Percentiles rank a stretch among this genome's conserved stretches.
phyloP scores from a whole-genome alignment of 2,797 vertebrate genomes.

The Phaenicophaeus curvirostris region DNA sequence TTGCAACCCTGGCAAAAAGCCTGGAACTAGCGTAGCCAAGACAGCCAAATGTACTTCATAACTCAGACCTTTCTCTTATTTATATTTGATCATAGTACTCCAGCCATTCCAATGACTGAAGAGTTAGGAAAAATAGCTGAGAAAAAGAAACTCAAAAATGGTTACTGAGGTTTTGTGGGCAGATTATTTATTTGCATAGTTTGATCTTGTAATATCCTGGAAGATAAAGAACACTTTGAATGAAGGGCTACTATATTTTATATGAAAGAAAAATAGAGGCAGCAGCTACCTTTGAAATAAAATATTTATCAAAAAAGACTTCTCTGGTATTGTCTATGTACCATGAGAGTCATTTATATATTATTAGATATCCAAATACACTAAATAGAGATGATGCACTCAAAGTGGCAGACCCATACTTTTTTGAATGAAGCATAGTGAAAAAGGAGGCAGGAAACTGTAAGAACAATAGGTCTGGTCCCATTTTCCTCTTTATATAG shows the following conservation, averaged over 20 bases:
- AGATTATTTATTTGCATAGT: background rate
- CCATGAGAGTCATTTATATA: background rate
- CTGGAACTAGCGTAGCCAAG: background rate
- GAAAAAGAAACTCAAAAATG: background rate
- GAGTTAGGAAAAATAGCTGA: background rate
- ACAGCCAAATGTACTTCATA: background rate
- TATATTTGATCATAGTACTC: background rate
- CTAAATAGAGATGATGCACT: background rate
- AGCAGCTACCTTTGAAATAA: background rate
- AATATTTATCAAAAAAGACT: background rate
- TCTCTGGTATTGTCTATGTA: background rate
- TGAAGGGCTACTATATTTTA: background rate
- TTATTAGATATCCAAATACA: background rate
- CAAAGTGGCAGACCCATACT: background rate
- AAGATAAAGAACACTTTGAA: background rate
- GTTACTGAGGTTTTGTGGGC: background rate
- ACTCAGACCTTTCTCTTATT: background rate
- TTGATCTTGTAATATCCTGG: background rate
- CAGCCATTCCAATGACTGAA: background rate
- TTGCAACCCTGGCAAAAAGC: background rate
- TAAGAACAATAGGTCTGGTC: slow-evolving; percentile 60
- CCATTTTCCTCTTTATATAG: slow-evolving; percentile 58
- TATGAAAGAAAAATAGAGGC: background rate
- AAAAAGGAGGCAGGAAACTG: slow-evolving; percentile 47
- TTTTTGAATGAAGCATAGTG: slow-evolving; percentile 7